Conservation (phyloP, 2,113 vertebrate genomes). For the Cariama cristata region DNA sequence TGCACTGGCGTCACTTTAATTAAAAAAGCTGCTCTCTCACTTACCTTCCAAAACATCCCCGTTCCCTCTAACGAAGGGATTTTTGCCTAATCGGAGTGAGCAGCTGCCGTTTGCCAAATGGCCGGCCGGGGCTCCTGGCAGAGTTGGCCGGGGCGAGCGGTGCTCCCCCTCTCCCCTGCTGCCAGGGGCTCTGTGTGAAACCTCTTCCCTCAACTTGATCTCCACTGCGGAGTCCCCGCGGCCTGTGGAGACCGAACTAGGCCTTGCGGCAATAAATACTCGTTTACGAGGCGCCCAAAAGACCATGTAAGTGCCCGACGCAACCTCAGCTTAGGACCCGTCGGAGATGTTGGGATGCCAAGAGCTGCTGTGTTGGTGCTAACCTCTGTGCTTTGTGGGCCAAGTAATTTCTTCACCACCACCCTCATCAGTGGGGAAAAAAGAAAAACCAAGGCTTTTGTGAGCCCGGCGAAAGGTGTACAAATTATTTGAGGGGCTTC, state of each 20-base stretch:
- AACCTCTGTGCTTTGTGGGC: background rate
- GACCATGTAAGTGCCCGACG: rapidly evolving
- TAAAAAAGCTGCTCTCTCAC: background rate
- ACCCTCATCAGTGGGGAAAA: background rate
- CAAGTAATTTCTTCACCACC: background rate
- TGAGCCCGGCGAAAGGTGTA: background rate
- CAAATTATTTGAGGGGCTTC: background rate
- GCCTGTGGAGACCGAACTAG: background rate
- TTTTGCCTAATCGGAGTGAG: background rate
- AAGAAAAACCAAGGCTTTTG: background rate
- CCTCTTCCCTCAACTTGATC: slow-evolving; percentile 40
- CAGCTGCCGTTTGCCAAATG: slow-evolving; percentile 39
- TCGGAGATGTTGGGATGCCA: background rate
- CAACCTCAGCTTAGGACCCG: background rate
- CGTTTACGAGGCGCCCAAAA: background rate
- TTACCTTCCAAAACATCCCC: background rate
- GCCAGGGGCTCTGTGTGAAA: background rate
- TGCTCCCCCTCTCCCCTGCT: background rate
- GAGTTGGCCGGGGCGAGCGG: background rate
- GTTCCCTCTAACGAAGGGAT: background rate
- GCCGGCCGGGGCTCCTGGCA: background rate
- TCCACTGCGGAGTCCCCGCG: background rate
- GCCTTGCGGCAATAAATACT: background rate
- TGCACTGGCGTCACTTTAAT: background rate
- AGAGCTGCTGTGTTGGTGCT: background rate